These are phyloP conservation scores for Sinocyclocheilus rhinocerous DNA, from an alignment of 2,113 vertebrate genomes.

Conservation along the genomic window DNA sequence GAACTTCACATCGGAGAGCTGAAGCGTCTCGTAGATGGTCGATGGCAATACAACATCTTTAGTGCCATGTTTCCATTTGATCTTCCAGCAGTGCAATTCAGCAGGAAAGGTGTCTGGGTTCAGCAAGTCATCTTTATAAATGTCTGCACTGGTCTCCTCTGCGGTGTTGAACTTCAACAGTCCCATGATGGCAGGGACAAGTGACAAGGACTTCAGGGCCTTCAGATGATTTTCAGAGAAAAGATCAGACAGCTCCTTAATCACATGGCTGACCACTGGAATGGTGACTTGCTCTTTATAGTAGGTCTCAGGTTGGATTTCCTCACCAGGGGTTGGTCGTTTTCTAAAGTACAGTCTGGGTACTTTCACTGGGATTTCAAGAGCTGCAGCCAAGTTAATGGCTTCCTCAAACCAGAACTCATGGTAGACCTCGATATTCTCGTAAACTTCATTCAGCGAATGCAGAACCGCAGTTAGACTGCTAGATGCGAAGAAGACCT, in stretches of 20 bases:
- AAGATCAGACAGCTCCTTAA: slow-evolving; percentile 84
- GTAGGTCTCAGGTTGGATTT: slow-evolving; percentile 83
- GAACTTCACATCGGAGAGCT: slow-evolving; percentile 89
- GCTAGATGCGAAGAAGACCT: slow-evolving; percentile 83
- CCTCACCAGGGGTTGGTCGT: slow-evolving; percentile 70
- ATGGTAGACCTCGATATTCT: slow-evolving; percentile 95
- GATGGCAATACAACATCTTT: slow-evolving; percentile 87
- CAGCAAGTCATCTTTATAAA: slow-evolving; percentile 86
- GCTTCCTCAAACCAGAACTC: slow-evolving; percentile 97
- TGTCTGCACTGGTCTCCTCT: slow-evolving; percentile 83
- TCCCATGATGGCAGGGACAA: slow-evolving; percentile 89
- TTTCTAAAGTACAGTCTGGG: slow-evolving; percentile 82
- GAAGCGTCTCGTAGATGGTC: slow-evolving; percentile 86
- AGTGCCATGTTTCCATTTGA: slow-evolving; percentile 93
- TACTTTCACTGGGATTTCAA: slow-evolving; percentile 85
- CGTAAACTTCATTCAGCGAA: slow-evolving; percentile 88
- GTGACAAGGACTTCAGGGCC: slow-evolving; percentile 84
- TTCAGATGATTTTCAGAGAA: slow-evolving; percentile 89
- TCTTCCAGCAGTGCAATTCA: slow-evolving; percentile 94
- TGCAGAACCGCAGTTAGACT: slow-evolving; percentile 86
- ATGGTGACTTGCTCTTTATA: slow-evolving; percentile 88
- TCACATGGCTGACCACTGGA: slow-evolving; percentile 81
- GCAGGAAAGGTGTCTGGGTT: slow-evolving; percentile 87
- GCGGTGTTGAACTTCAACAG: slow-evolving; percentile 86
- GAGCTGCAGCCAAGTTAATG: slow-evolving; percentile 80